These are phyloP conservation scores for Enteromius argenteus DNA, from an alignment of 2,797 vertebrate species.

Conservation along the genomic window DNA sequence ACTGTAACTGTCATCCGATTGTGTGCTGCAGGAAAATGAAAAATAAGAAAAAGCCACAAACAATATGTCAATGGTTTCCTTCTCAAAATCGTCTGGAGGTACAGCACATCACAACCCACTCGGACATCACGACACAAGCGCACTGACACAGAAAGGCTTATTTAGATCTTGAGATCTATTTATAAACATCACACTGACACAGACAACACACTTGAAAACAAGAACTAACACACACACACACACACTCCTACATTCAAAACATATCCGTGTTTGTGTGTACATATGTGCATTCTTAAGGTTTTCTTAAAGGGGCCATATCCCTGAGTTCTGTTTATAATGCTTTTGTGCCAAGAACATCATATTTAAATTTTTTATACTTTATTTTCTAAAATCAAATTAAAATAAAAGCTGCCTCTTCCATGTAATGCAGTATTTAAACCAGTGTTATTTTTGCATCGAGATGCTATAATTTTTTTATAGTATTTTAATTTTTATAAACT, in stretches of 20 bases:
- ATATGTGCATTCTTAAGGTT: neutral
- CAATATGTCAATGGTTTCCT: constrained; percentile 50
- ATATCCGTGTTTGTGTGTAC: neutral
- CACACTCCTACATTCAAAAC: constrained; percentile 12
- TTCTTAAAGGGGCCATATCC: constrained; percentile 13
- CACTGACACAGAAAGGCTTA: neutral
- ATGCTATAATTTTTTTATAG: too few species aligned
- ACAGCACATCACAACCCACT: constrained; percentile 48
- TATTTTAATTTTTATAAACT: too few species aligned
- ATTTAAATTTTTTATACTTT: neutral
- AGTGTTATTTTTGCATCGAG: too few species aligned
- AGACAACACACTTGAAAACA: constrained; percentile 56
- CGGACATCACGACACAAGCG: constrained; percentile 26
- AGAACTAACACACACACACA: constrained; percentile 36
- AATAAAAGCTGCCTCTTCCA: neutral
- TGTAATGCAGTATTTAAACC: neutral
- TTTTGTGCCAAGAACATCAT: neutral
- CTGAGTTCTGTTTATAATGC: neutral
- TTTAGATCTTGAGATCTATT: neutral
- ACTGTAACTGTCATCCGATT: constrained; percentile 56
- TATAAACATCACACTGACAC: constrained; percentile 26
- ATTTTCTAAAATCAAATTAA: neutral
- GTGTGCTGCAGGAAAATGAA: constrained; percentile 58
- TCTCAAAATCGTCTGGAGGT: constrained; percentile 31
- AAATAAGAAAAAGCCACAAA: constrained; percentile 54